Base-by-base conservation (phyloP, 2,113 vertebrate species). In the Puma concolor region DNA sequence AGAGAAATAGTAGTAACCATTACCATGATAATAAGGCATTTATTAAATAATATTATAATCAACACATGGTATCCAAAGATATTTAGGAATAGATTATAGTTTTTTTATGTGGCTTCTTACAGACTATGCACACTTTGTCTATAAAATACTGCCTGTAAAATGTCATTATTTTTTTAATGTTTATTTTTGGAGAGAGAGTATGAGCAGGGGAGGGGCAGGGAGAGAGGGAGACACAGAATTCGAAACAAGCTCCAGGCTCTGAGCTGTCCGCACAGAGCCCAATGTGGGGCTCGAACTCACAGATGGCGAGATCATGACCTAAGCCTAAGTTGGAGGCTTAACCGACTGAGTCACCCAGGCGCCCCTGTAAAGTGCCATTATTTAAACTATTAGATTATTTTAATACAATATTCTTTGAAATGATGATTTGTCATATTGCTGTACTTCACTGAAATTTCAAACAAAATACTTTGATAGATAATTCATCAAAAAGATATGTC, bases 301-400 rank as follows among this genome's bases (percentile, higher is more conserved):
- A 60, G 21, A 60, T 23, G 19, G 57, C 2, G 21, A 60, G 21
- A 60, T 60, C 57, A 23, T 60, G 57, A 60, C 57, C 57, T 60
- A 8, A 60, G 21, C 19, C 57, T 23, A 60, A 60, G 21, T 23
- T 60, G 57, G 57, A 60, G 4, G 17, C 57, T 23, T 60, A 60
- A 23, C 21, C 0, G 2, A 19, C 57, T 60, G 57, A 60, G 19
- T 17, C 57, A 8, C 21, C 57, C 57, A 23, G 21, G 17, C 17
- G 7, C 19, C 19, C 12, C 44, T 96, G 1, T 88, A 84, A 95
- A 97, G 60, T 94, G 15, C 10, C 87, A 93, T 76, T 80, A 89
- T 86, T 89, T 93, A 90, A 80, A 17, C 60, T 86, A 86, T 76
- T 76, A 89, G 25, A 90, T 96, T 86, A 69, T 94, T 57, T 86